Base-by-base conservation (phyloP, 23 tunicate species). In the Aplidium turbinatum region DNA sequence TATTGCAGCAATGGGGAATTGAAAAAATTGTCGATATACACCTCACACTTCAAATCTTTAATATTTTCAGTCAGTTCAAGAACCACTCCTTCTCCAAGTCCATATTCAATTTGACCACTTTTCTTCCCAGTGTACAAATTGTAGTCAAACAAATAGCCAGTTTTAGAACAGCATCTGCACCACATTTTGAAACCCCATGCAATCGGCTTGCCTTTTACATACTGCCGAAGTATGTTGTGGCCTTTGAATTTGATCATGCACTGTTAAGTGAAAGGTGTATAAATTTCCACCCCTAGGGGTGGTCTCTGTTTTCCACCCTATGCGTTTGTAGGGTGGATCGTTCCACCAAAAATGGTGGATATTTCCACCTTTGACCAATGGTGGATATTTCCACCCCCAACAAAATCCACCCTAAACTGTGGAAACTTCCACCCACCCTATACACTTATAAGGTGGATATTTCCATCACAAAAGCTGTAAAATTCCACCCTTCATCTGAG, bases 241-340 rank as follows among this genome's bases (percentile, higher is more conserved):
- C 67, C 67, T 29, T 60, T 60, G 38, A 60, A 60, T n/a, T 60
- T 60, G 24, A 60, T 4, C 67, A 60, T 60, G n/a, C n/a, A n/a
- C n/a, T n/a, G n/a, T n/a, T n/a, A n/a, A n/a, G n/a, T n/a, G n/a
- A n/a, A n/a, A n/a, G n/a, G n/a, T n/a, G n/a, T n/a, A n/a, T n/a
- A n/a, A n/a, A n/a, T n/a, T n/a, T n/a, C n/a, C n/a, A n/a, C n/a
- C n/a, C n/a, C n/a, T n/a, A n/a, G n/a, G n/a, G n/a, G n/a, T n/a
- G n/a, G n/a, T n/a, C n/a, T n/a, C n/a, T n/a, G n/a, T n/a, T n/a
- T n/a, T n/a, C n/a, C n/a, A n/a, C n/a, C n/a, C n/a, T n/a, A n/a
- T n/a, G n/a, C n/a, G n/a, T n/a, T n/a, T n/a, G n/a, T n/a, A n/a
- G n/a, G n/a, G n/a, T n/a, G n/a, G n/a, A n/a, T n/a, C n/a, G n/a